Percentiles rank a stretch among this genome's conserved stretches.
Evolutionary conservation across 2,113 vertebrate species (phyloP).

Genomic region (Raja brachyura): DNA sequence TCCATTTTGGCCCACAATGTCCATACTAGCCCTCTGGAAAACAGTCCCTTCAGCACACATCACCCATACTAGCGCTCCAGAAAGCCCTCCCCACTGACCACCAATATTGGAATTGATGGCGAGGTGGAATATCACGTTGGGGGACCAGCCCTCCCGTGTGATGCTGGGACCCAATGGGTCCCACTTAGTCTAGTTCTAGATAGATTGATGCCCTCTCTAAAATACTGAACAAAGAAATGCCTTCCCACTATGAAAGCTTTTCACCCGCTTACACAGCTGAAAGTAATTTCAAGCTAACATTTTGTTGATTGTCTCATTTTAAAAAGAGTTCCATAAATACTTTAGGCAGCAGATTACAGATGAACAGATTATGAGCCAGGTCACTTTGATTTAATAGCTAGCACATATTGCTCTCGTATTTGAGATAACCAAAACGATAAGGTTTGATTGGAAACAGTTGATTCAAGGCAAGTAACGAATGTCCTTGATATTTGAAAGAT

Average conservation of each 20-base stretch:
- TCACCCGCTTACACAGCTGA: background rate
- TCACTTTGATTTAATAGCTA: background rate
- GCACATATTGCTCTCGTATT: background rate
- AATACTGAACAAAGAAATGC: background rate
- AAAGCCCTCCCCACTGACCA: no score
- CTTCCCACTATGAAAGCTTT: background rate
- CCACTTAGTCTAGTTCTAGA: no score
- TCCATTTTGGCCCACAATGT: no score
- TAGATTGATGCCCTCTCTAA: background rate
- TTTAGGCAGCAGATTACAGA: background rate
- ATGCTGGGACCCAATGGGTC: no score
- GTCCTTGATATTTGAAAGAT: background rate
- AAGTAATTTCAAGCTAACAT: background rate
- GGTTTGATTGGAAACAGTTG: conserved; percentile 12
- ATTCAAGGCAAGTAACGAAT: background rate
- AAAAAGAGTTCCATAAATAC: background rate
- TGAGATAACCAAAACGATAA: background rate
- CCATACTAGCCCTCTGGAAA: no score
- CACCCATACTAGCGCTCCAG: no score
- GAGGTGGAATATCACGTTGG: no score
- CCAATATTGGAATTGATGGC: no score
- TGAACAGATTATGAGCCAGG: background rate
- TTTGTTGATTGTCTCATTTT: background rate
- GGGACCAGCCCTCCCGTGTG: no score
- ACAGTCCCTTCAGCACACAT: no score